Evolutionary conservation across 2,888 invertebrate species (phyloP).

Genomic region (Erannis defoliaria): DNA sequence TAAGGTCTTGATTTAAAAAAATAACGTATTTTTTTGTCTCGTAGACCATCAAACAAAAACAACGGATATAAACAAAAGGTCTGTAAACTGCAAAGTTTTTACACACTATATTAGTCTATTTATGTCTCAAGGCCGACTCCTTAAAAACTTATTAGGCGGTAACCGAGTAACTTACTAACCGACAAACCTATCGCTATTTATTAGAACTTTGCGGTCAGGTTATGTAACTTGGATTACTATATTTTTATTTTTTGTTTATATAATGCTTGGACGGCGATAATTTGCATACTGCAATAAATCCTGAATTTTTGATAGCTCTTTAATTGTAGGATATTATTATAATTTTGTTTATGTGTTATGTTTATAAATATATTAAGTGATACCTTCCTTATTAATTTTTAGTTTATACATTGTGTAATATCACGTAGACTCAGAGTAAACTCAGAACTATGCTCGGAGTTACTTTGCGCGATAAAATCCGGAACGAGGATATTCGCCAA

Average conservation of each 20-base stretch:
- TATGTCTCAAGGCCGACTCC: conserved; percentile 18
- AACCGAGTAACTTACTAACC: conserved; percentile 24
- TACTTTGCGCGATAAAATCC: too few species aligned
- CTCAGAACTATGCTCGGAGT: too few species aligned
- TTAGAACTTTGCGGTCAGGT: neutral
- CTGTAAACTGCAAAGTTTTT: conserved; percentile 17
- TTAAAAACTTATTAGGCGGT: conserved; percentile 20
- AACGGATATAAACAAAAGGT: conserved; percentile 8
- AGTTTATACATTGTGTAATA: too few species aligned
- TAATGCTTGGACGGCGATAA: neutral
- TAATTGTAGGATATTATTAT: too few species aligned
- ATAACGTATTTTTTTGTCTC: neutral
- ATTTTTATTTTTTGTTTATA: neutral
- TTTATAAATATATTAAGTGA: too few species aligned
- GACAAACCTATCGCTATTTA: conserved; percentile 7
- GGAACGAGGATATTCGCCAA: too few species aligned
- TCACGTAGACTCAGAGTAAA: too few species aligned
- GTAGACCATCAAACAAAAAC: neutral
- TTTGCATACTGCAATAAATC: neutral
- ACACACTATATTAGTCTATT: conserved; percentile 7
- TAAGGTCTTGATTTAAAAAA: too few species aligned
- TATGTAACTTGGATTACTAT: neutral
- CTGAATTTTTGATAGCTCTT: too few species aligned
- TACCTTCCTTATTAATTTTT: too few species aligned
- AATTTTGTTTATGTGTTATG: too few species aligned